Evolutionary conservation across 1,140 invertebrate genomes (phyloP).

Genomic region (Cotesia chilonis): DNA sequence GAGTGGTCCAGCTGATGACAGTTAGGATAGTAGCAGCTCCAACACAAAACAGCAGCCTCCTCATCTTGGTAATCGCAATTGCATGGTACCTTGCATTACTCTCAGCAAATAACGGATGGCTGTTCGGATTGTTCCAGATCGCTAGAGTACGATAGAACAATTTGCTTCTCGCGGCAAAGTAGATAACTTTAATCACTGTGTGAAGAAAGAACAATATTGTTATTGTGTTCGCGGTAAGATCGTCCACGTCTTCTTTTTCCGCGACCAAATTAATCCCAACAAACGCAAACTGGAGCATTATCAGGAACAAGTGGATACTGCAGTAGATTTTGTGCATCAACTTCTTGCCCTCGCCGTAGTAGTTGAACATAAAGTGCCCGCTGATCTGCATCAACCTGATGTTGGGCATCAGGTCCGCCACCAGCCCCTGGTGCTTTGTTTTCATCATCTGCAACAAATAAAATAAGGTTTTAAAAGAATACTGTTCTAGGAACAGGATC

Average conservation of each 20-base stretch:
- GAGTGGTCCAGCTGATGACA: slow-evolving; percentile 73
- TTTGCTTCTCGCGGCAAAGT: slow-evolving; percentile 77
- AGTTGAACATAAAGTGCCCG: slow-evolving; percentile 82
- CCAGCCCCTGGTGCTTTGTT: slow-evolving; percentile 72
- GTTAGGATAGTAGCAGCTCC: slow-evolving; percentile 69
- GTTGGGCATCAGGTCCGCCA: slow-evolving; percentile 83
- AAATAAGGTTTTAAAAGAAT: too few relatives aligned
- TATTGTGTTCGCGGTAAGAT: slow-evolving; percentile 82
- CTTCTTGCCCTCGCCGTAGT: slow-evolving; percentile 68
- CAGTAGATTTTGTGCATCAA: slow-evolving; percentile 58
- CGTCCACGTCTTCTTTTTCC: slow-evolving; percentile 80
- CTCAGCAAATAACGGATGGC: slow-evolving; percentile 84
- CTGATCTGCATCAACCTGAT: slow-evolving; percentile 79
- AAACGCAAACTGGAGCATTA: slow-evolving; percentile 72
- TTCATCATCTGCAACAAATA: slow-evolving; percentile 66
- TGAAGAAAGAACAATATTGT: slow-evolving; percentile 83
- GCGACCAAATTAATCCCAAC: slow-evolving; percentile 74
- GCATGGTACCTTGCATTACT: slow-evolving; percentile 80
- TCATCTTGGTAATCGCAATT: slow-evolving; percentile 78
- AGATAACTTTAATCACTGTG: slow-evolving; percentile 76
- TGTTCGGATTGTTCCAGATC: slow-evolving; percentile 83
- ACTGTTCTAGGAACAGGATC: too few relatives aligned
- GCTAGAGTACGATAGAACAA: slow-evolving; percentile 79
- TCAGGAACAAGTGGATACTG: slow-evolving; percentile 69
- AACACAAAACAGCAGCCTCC: slow-evolving; percentile 76